Conservation (phyloP, 2,113 vertebrate species). For the Lepidothrix coronata region DNA sequence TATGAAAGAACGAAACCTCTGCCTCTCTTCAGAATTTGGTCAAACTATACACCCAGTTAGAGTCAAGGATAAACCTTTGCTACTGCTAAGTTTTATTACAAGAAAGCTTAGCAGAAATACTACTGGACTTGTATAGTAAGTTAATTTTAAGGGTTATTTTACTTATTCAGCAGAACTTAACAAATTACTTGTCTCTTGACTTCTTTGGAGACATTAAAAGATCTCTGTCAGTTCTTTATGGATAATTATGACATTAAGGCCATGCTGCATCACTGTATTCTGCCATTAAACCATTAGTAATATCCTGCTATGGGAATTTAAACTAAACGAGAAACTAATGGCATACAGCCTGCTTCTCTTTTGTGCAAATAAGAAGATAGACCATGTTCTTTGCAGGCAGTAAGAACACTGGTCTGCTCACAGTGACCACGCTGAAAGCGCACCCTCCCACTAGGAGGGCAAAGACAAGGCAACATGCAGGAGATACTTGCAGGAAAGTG, state of each 20-base stretch:
- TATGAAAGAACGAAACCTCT: background rate
- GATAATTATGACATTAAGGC: conserved; percentile 20
- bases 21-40: background rate
- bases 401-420: background rate
- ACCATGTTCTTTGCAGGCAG: background rate
- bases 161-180: background rate
- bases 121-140: background rate
- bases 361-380: background rate
- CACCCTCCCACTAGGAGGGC: background rate
- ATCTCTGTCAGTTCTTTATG: background rate
- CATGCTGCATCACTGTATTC: background rate
- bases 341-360: background rate
- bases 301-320: background rate
- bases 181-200: background rate
- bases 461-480: background rate
- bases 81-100: background rate
- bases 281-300: background rate
- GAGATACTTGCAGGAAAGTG: background rate
- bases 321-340: background rate
- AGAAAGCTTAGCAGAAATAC: background rate
- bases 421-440: background rate
- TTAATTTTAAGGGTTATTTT: background rate
- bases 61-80: background rate
- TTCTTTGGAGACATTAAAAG: conserved; percentile 21
- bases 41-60: background rate